These are phyloP conservation scores for Selene dorsalis DNA, from an alignment of 2,797 vertebrate genomes.

Conservation along the genomic window DNA sequence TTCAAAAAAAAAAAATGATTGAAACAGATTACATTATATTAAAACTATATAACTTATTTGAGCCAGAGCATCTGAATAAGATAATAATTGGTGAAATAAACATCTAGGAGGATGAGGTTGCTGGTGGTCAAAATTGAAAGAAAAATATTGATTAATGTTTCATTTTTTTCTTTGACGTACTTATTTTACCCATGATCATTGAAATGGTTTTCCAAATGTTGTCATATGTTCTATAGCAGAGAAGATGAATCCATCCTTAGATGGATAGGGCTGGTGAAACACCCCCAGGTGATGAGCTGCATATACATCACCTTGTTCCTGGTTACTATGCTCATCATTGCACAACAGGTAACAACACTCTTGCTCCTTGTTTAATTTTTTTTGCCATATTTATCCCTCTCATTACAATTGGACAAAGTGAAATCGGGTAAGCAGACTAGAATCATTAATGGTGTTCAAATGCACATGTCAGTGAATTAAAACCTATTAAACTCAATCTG, in stretches of 20 bases:
- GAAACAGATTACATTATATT: too few species aligned
- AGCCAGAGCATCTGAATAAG: neutral
- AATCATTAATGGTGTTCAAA: neutral
- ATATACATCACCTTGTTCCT: constrained; percentile 95
- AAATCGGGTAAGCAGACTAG: neutral
- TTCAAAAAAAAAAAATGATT: neutral
- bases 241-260: constrained; percentile 28
- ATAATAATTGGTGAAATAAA: neutral
- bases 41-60: neutral
- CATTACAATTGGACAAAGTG: neutral
- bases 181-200: too few species aligned
- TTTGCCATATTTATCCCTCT: neutral
- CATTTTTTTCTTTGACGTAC: too few species aligned
- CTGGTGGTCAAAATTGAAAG: neutral
- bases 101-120: neutral
- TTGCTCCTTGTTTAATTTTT: neutral
- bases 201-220: neutral
- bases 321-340: constrained; percentile 91
- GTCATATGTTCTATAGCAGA: constrained; percentile 57
- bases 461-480: neutral
- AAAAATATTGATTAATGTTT: too few species aligned
- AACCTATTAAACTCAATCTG: neutral
- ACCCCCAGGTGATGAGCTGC: constrained; percentile 87
- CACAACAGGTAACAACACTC: constrained; percentile 87
- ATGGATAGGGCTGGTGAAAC: constrained; percentile 80